Evolutionary conservation across 2,888 invertebrate genomes (phyloP).

Genomic region (Tachina lurida): DNA sequence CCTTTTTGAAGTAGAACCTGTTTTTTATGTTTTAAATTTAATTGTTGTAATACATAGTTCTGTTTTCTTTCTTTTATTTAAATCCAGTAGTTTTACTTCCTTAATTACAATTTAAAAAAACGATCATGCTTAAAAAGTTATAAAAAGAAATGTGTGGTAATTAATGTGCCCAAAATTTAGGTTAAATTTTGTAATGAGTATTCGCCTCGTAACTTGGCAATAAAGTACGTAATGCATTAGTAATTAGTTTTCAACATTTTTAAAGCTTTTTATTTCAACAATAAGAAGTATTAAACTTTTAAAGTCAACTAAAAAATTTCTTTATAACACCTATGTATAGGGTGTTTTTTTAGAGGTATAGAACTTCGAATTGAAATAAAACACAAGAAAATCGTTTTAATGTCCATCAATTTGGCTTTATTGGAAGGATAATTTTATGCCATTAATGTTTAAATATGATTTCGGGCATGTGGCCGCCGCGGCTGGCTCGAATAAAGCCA

Average conservation of each 20-base stretch:
- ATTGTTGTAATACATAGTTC: no score
- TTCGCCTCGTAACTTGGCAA: slow-evolving; percentile 1
- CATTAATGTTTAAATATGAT: no score
- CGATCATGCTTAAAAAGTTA: neutral
- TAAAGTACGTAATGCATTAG: neutral
- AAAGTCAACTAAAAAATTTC: neutral
- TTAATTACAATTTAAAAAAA: neutral
- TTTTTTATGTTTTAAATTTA: no score
- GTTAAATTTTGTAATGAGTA: slow-evolving; percentile 12
- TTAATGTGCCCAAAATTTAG: neutral
- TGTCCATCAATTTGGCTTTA: no score
- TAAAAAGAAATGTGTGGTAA: neutral
- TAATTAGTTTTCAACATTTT: neutral
- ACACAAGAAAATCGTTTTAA: no score
- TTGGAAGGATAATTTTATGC: no score
- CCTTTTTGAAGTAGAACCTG: no score
- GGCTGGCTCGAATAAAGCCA: no score
- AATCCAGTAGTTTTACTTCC: neutral
- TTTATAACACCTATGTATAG: neutral
- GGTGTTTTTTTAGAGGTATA: no score
- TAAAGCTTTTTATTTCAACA: neutral
- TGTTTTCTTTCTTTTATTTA: neutral
- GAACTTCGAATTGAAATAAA: no score
- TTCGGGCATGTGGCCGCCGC: no score
- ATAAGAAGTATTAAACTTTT: neutral